Conservation (phyloP, 2,888 invertebrate genomes). For the Gymnosoma rotundatum region DNA sequence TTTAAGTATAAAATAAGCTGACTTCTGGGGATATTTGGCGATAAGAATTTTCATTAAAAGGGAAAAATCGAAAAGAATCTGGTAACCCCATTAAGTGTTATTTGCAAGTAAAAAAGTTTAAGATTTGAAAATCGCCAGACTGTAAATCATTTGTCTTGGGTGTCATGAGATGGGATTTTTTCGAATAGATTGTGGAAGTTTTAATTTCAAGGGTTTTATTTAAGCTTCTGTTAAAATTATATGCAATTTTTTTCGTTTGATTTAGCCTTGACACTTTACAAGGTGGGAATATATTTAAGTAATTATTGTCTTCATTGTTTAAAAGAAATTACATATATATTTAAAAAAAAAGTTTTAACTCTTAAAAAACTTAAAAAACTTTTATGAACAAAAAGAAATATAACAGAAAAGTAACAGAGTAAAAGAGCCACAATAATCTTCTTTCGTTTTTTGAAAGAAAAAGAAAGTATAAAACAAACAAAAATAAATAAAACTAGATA, state of each 20-base stretch:
- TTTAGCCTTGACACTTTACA: conserved; percentile 51
- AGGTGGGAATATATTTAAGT: conserved; percentile 35
- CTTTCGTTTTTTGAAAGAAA: neutral
- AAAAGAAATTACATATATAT: neutral
- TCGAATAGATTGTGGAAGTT: neutral
- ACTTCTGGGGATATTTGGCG: too few relatives aligned
- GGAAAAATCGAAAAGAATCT: too few relatives aligned
- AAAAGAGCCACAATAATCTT: neutral
- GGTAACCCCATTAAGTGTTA: neutral
- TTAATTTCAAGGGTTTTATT: conserved; percentile 58
- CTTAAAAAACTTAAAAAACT: neutral
- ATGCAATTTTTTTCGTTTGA: neutral
- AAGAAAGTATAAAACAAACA: neutral
- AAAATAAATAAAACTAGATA: conserved; percentile 14
- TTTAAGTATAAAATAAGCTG: too few relatives aligned
- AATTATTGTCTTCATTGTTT: neutral
- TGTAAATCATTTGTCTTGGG: conserved; percentile 49
- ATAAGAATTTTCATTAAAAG: too few relatives aligned
- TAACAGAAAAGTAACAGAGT: neutral
- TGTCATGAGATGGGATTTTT: conserved; percentile 52
- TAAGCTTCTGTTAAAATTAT: neutral
- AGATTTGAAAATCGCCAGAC: conserved; percentile 36
- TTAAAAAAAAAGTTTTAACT: neutral
- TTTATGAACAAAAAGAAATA: neutral
- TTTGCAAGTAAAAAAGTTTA: conserved; percentile 20